Evolutionary conservation across 2,113 vertebrate species (phyloP).

Genomic region (Falco punctatus): DNA sequence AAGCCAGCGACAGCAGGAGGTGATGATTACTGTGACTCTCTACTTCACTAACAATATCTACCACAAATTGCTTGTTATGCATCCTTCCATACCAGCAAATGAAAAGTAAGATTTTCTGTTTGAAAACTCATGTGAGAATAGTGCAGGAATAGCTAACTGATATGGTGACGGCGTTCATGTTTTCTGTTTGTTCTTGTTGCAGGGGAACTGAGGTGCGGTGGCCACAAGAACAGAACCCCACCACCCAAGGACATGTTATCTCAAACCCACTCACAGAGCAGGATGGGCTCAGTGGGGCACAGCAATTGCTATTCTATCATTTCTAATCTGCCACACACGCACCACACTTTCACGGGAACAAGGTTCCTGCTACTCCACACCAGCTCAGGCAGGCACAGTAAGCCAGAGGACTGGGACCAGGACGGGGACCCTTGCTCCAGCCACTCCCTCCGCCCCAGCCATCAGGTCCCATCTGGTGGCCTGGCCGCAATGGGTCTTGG

Average conservation of each 20-base stretch:
- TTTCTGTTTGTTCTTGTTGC: neutral
- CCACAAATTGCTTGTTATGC: neutral
- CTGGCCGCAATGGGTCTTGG: fast-evolving
- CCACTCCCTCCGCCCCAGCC: neutral
- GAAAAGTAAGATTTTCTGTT: neutral
- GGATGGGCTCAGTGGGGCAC: neutral
- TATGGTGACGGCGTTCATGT: neutral
- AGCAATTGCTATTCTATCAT: neutral
- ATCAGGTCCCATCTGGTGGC: neutral
- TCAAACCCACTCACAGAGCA: neutral
- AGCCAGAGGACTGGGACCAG: neutral
- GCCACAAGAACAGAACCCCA: neutral
- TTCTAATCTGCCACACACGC: neutral
- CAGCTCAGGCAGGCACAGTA: neutral
- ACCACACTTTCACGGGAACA: neutral
- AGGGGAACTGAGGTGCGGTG: neutral
- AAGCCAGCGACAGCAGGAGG: neutral
- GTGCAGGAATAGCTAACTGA: neutral
- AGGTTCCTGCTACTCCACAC: neutral
- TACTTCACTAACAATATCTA: neutral
- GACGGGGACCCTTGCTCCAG: neutral
- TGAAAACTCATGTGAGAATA: neutral
- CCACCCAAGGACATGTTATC: no score
- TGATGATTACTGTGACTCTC: neutral
- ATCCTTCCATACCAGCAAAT: neutral